Conservation (phyloP, 2,797 vertebrate species). For the Clarias fuscus region DNA sequence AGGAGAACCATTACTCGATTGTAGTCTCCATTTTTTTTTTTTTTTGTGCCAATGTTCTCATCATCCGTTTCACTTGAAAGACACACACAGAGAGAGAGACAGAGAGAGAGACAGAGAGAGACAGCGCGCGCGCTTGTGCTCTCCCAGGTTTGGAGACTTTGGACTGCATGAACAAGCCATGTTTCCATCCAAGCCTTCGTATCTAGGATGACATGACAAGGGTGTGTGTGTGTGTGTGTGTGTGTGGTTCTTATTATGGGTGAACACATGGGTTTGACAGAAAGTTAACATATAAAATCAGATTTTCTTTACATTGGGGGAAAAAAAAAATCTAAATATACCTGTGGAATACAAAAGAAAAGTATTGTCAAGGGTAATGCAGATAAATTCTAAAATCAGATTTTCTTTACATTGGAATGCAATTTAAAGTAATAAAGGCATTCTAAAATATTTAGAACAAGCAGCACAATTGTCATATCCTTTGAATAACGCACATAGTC, state of each 20-base stretch:
- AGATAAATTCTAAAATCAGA: background rate
- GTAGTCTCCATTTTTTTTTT: background rate
- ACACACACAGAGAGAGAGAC: too few relatives aligned
- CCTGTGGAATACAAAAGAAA: background rate
- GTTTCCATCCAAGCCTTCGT: background rate
- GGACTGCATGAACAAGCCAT: constrained; percentile 15
- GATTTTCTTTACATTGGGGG: background rate
- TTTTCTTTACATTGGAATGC: background rate
- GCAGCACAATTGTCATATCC: background rate
- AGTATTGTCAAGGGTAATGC: too few relatives aligned
- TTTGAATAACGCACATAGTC: background rate
- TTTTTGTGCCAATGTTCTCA: constrained; percentile 60
- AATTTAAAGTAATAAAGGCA: background rate
- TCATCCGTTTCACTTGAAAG: constrained; percentile 48
- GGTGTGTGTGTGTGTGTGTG: rapidly evolving
- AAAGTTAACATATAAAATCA: background rate
- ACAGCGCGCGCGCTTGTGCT: background rate
- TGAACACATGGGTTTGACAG: background rate
- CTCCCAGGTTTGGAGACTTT: constrained; percentile 25
- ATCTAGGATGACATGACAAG: background rate
- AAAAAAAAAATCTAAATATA: background rate
- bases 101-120: too few relatives aligned
- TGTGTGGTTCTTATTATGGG: background rate
- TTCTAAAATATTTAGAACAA: background rate
- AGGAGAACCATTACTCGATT: constrained; percentile 37